Percentiles rank a stretch among this genome's conserved stretches.
Evolutionary conservation across 1,140 invertebrate species (phyloP).

Genomic region (Eupristina koningsbergeri): DNA sequence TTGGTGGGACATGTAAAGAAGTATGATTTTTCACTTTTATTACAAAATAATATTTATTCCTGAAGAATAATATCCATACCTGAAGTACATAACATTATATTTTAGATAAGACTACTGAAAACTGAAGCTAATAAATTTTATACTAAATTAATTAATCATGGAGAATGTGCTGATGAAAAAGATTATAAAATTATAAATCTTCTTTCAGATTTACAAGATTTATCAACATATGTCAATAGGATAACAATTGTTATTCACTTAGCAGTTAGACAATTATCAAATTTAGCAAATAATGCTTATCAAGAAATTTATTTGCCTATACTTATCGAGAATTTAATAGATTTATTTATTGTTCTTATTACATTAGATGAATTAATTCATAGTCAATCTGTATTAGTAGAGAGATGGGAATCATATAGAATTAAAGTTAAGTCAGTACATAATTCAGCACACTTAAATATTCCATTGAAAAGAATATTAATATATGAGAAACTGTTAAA

Average conservation of each 20-base stretch:
- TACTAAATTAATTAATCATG: slow-evolving; percentile 77
- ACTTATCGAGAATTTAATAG: slow-evolving; percentile 77
- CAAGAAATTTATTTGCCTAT: slow-evolving; percentile 66
- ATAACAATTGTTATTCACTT: slow-evolving; percentile 63
- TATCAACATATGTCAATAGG: slow-evolving; percentile 73
- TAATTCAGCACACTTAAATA: slow-evolving; percentile 78
- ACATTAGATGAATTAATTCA: slow-evolving; percentile 82
- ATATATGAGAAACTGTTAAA: slow-evolving; percentile 80
- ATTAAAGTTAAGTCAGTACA: slow-evolving; percentile 81
- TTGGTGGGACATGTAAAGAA: slow-evolving; percentile 86
- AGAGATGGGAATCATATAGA: slow-evolving; percentile 82
- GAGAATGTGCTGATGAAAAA: slow-evolving; percentile 71
- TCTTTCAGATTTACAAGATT: slow-evolving; percentile 65
- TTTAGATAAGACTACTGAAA: slow-evolving; percentile 77
- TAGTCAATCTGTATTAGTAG: slow-evolving; percentile 75
- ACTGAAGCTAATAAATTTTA: slow-evolving; percentile 80
- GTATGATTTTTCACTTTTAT: slow-evolving; percentile 10
- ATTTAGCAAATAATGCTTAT: slow-evolving; percentile 57
- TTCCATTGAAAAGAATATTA: slow-evolving; percentile 75
- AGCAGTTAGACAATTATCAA: slow-evolving; percentile 64
- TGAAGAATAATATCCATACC: neutral
- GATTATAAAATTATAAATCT: slow-evolving; percentile 60
- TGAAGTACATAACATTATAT: slow-evolving; percentile 16
- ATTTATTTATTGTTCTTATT: slow-evolving; percentile 80
- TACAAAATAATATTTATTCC: neutral